Evolutionary conservation across 2,113 vertebrate genomes (phyloP), one percentile per base, ranked within the genome.

Genomic region (Mandrillus leucophaeus): DNA sequence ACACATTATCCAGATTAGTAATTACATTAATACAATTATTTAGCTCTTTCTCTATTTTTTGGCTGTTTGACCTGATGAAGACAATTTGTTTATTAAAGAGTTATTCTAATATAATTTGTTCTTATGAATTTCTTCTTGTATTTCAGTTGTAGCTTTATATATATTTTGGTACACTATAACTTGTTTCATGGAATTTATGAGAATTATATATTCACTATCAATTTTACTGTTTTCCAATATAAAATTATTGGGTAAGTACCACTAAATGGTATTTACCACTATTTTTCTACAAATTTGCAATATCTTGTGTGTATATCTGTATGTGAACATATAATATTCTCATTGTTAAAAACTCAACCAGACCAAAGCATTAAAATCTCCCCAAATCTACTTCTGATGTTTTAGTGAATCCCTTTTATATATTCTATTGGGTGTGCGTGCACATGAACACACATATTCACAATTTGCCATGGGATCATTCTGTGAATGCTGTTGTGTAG

Each of bases 211-310:
- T 75, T 90, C 48, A 70, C 25, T 87, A 35, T 75, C 59, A 81
- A 8, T 80, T 81, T 92, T 87, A 45, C 13, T 48, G 14, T 81
- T 95, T 96, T 93, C 84, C 35, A 81, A 14, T 92, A 43, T 80
- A 35, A 91, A 61, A 16, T 91, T 35, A 78, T 70, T 76, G 22
- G 7, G 16, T 81, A 73, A 1, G 4, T 27, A 82, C 30, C 48
- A 78, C n/a, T 90, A 72, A 78, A 64, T 96, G 48, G 9, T 45
- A 45, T 22, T 96, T 94, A 45, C 18, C 30, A 22, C 68, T 94
- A 83, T 84, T 55, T 97, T 81, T 81, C 35, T 88, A 81, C 57
- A 68, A 45, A 70, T 81, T 61, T 73, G 70, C 17, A 43, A 9
- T 64, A 14, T 55, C 10, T 27, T 22, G 8, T 48, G 6, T 87